Percentiles rank a stretch among this genome's conserved stretches.
Evolutionary conservation across 2,888 invertebrate genomes (phyloP).

Genomic region (Eulithis prunata): DNA sequence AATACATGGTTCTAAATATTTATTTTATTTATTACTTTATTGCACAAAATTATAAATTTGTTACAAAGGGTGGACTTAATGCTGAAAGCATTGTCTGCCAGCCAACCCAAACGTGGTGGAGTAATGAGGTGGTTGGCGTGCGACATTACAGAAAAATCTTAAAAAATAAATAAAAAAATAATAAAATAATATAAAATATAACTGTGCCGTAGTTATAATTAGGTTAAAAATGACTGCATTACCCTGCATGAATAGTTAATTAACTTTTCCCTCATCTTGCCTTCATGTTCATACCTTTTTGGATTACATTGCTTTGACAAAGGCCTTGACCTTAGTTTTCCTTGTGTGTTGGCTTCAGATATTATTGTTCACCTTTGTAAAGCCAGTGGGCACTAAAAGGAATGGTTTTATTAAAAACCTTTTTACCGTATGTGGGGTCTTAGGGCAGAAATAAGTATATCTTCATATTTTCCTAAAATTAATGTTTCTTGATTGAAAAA

Average conservation of each 20-base stretch:
- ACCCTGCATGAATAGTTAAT: background rate
- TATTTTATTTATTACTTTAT: too few species aligned
- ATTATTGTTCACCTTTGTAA: slow-evolving; percentile 3
- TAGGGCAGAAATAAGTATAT: background rate
- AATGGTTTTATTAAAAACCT: slow-evolving; percentile 10
- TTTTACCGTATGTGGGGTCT: background rate
- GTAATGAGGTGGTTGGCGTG: too few species aligned
- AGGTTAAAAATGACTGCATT: background rate
- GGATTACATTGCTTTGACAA: slow-evolving; percentile 9
- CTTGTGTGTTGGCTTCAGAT: slow-evolving; percentile 1
- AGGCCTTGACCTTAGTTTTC: slow-evolving; percentile 6
- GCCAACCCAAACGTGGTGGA: too few species aligned
- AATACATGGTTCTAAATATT: too few species aligned
- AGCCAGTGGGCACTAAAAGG: background rate
- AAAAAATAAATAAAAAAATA: too few species aligned
- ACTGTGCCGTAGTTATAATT: too few species aligned
- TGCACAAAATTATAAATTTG: too few species aligned
- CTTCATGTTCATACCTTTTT: slow-evolving; percentile 4
- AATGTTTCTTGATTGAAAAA: background rate
- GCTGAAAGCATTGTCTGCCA: too few species aligned
- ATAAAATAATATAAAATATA: too few species aligned
- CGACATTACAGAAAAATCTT: too few species aligned
- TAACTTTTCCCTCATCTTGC: background rate
- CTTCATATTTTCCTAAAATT: background rate
- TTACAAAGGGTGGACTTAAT: too few species aligned